Percentiles rank a stretch among this genome's conserved stretches.
phyloP scores from a whole-genome alignment of 2,888 invertebrate species.

The Pheosia tremula region DNA sequence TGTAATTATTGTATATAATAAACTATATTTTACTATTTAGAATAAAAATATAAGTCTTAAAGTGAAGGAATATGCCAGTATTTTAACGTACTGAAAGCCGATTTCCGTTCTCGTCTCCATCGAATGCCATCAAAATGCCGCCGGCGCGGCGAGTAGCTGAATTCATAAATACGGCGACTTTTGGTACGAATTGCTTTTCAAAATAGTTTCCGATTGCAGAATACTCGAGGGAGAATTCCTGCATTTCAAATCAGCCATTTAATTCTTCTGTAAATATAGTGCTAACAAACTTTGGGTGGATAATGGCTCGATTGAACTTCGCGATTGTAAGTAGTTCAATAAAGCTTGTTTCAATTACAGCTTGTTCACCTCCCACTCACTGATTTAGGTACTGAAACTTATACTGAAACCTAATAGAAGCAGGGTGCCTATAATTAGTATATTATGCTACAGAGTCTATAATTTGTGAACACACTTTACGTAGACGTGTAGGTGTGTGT shows the following conservation, averaged over 20 bases:
- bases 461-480: too few species aligned
- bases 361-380: background rate
- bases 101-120: background rate
- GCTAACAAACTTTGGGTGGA: background rate
- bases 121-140: conserved; percentile 9
- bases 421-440: background rate
- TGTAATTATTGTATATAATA: too few species aligned
- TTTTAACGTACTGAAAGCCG: background rate
- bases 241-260: background rate
- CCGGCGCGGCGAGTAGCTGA: conserved; percentile 3
- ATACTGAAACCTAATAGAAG: background rate
- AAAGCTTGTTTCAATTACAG: background rate
- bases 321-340: too few species aligned
- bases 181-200: background rate
- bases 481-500: too few species aligned
- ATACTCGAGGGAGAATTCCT: background rate
- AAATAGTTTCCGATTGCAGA: background rate
- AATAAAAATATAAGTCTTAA: too few species aligned
- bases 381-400: background rate
- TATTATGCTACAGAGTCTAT: background rate
- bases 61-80: background rate
- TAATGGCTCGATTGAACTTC: background rate
- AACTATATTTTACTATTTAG: too few species aligned
- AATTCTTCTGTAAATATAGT: background rate
- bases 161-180: conserved; percentile 6